Evolutionary conservation across 2,113 vertebrate species (phyloP), one percentile per base, ranked within the genome.

Genomic region (Coregonus clupeaformis): DNA sequence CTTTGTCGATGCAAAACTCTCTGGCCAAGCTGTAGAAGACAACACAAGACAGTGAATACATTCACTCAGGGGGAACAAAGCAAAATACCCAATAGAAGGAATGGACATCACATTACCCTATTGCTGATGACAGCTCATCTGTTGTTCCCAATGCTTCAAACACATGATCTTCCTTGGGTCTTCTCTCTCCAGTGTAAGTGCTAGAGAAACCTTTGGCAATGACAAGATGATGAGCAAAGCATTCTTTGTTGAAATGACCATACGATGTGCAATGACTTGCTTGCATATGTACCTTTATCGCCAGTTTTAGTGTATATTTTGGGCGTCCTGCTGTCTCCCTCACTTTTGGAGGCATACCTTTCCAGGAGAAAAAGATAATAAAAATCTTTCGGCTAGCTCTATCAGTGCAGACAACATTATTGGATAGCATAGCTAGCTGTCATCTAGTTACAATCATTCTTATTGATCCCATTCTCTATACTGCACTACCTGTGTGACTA

Each of bases 301-400:
- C 97, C 97, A 20, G 96, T 97, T 87, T 90, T 96, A 14, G 96
- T 99, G 90, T 98, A 98, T 84, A 98, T 96, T 90, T 92, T 96
- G n/a, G 94, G 94, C 9, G 79, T 20, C 30, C 55, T 92, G 13
- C 52, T 76, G 29, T 82, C 78, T 75, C 77, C 89, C 75, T 90
- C 90, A 22, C 82, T 84, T 12, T 45, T 5, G 42, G 42, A 45
- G 42, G 82, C 57, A 73, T 84, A 89, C 64, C 92, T 91, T 72
- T 71, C 36, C 59, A 24, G 13, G 20, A n/a, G 76, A 69, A 11
- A 76, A 6, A 20, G 27, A 69, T 29, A 36, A 29, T 3, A 14
- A 16, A 32, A 18, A n/a, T 22, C 27, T 16, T 27, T 27, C 1
- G 27, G 24, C 27, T 14, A 27, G 68, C 16, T 70, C 55, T 36